phyloP scores from a whole-genome alignment of 2,797 vertebrate species.

The Peromyscus eremicus region DNA sequence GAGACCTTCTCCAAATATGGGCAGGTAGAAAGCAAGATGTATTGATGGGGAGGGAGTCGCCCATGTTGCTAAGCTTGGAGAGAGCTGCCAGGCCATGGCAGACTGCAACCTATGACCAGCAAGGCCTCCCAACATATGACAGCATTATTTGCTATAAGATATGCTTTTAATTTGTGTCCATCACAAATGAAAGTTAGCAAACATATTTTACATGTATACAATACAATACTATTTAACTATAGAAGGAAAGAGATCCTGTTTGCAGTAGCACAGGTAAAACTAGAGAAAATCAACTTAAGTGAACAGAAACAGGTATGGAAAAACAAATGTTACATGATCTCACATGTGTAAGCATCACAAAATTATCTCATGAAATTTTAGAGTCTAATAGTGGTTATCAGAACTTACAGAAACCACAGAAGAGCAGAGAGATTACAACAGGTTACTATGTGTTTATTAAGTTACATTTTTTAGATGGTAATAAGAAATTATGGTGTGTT shows the following conservation, averaged over 20 bases:
- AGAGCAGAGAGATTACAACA: rapidly evolving
- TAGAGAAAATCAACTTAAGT: background rate
- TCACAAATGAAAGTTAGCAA: too few species aligned
- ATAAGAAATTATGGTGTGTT: background rate
- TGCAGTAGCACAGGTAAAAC: background rate
- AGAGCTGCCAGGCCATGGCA: background rate
- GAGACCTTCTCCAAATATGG: background rate
- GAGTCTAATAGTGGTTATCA: background rate
- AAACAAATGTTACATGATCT: background rate
- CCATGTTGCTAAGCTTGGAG: background rate
- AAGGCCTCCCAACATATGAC: background rate
- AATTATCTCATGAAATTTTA: background rate
- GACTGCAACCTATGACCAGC: background rate
- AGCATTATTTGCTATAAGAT: background rate
- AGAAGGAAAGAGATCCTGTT: background rate
- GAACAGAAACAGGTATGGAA: background rate
- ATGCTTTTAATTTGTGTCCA: background rate
- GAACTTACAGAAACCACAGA: too few species aligned
- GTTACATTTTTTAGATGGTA: background rate
- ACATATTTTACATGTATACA: background rate
- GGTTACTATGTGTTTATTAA: background rate
- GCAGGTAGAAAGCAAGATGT: background rate
- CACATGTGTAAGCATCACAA: background rate
- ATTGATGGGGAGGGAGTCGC: background rate
- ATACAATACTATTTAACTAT: background rate